Conservation (phyloP, 2,888 invertebrate genomes). For the Gymnosoma rotundatum region DNA sequence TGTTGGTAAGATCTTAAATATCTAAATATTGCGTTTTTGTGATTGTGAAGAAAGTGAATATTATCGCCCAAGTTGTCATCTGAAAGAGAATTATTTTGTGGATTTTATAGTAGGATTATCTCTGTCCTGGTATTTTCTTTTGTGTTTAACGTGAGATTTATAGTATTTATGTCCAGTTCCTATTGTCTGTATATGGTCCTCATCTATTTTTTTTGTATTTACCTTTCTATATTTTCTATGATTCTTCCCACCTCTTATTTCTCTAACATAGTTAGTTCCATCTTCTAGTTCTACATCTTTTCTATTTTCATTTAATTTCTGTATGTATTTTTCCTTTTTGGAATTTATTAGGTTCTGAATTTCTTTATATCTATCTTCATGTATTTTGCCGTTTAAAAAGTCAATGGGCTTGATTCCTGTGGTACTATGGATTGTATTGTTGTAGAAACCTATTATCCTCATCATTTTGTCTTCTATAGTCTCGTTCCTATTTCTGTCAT, state of each 20-base stretch:
- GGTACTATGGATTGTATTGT: slow-evolving; percentile 67
- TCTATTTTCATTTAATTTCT: slow-evolving; percentile 6
- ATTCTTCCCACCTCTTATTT: slow-evolving; percentile 21
- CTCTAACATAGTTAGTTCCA: slow-evolving; percentile 14
- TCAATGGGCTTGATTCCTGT: slow-evolving; percentile 67
- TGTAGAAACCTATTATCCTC: slow-evolving; percentile 66
- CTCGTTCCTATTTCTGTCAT: slow-evolving; percentile 56
- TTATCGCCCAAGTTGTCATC: slow-evolving; percentile 10
- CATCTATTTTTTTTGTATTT: not conserved
- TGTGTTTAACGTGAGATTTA: slow-evolving; percentile 21
- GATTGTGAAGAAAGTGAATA: slow-evolving; percentile 1
- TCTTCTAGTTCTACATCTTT: slow-evolving; percentile 31
- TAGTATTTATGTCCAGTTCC: slow-evolving; percentile 22
- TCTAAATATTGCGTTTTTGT: slow-evolving; percentile 55
- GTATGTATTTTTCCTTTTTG: slow-evolving; percentile 21
- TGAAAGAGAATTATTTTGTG: slow-evolving; percentile 23
- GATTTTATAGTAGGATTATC: slow-evolving; percentile 5
- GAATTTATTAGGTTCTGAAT: slow-evolving; percentile 19
- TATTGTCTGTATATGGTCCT: slow-evolving; percentile 23
- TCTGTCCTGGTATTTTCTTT: slow-evolving; percentile 22
- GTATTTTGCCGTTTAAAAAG: slow-evolving; percentile 66
- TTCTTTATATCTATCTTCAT: slow-evolving; percentile 53
- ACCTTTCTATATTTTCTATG: slow-evolving; percentile 32
- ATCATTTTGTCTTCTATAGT: slow-evolving; percentile 69
- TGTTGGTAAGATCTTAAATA: slow-evolving; percentile 59